Evolutionary conservation across 92 coral and sea anemone species (phyloP).

Genomic region (Virgularia gustaviana): DNA sequence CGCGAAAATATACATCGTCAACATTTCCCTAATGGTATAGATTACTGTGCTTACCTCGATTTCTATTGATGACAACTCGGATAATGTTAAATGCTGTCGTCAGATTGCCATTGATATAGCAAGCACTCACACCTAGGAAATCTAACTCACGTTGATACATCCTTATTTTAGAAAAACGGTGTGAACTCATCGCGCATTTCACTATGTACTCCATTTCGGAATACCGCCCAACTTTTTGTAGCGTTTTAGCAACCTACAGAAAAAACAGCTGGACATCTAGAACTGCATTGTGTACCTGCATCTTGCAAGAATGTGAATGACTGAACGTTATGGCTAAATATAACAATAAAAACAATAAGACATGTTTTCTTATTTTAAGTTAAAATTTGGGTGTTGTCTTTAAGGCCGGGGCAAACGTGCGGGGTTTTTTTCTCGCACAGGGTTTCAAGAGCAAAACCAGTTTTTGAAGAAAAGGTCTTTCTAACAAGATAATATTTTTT

Average conservation of each 20-base stretch:
- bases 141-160: slow-evolving; percentile 67
- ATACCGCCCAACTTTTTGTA: slow-evolving; percentile 23
- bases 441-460: too few species aligned
- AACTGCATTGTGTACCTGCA: background rate
- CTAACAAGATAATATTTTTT: too few species aligned
- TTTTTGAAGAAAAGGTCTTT: too few species aligned
- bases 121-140: slow-evolving; percentile 73
- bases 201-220: slow-evolving; percentile 40
- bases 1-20: too few species aligned
- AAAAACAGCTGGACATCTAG: too few species aligned
- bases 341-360: too few species aligned
- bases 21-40: too few species aligned
- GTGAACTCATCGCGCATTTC: slow-evolving; percentile 73
- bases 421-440: too few species aligned
- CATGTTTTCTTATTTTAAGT: too few species aligned
- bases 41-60: slow-evolving; percentile 43
- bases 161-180: slow-evolving; percentile 50
- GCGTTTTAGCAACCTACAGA: slow-evolving; percentile 24
- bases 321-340: background rate
- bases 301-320: background rate
- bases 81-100: slow-evolving; percentile 63
- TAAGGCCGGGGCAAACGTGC: too few species aligned
- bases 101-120: slow-evolving; percentile 58
- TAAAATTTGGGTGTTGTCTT: too few species aligned
- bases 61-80: slow-evolving; percentile 45